phyloP scores from a whole-genome alignment of 2,797 vertebrate species.

The Aotus griseimembra region DNA sequence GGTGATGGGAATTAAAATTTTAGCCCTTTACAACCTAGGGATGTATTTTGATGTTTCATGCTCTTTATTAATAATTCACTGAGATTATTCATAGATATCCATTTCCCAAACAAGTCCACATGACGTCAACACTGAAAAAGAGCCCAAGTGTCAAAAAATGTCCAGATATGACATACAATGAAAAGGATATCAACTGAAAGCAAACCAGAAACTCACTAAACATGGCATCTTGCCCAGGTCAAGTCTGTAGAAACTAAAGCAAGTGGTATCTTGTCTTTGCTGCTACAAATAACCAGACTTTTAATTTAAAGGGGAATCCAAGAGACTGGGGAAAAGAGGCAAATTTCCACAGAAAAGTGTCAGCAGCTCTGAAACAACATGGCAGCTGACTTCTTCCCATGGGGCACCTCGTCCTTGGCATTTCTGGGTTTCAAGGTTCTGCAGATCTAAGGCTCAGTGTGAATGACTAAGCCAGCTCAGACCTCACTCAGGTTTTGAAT shows the following conservation, averaged over 20 bases:
- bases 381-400: background rate
- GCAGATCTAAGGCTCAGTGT: background rate
- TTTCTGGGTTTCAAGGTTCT: background rate
- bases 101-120: background rate
- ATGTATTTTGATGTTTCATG: slow-evolving; percentile 49
- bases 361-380: background rate
- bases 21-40: slow-evolving; percentile 1
- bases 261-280: background rate
- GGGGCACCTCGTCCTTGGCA: background rate
- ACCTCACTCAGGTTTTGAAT: background rate
- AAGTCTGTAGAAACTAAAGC: background rate
- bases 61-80: background rate
- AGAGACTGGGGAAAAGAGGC: background rate
- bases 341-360: background rate
- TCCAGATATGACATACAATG: background rate
- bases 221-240: background rate
- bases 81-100: background rate
- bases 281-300: background rate
- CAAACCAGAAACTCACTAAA: background rate
- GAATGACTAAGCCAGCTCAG: background rate
- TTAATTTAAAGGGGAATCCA: slow-evolving; percentile 6
- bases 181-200: background rate
- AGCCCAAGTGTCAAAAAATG: background rate
- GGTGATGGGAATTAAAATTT: background rate
- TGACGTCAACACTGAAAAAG: background rate